Base-by-base conservation (phyloP, 2,888 invertebrate genomes). In the Lydus trimaculatus region DNA sequence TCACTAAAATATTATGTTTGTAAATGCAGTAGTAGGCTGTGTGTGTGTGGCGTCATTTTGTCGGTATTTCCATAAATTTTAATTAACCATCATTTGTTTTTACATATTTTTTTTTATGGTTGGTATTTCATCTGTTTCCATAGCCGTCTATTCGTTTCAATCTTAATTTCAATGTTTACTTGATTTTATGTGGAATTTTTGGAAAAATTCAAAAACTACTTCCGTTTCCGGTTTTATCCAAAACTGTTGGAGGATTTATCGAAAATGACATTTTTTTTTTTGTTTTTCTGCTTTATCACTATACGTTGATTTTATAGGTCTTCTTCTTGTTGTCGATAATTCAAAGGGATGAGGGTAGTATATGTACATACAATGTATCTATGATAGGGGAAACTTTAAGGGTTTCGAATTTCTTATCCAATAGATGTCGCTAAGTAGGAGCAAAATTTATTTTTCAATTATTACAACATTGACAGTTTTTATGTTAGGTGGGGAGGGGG, bases 11-110 rank as follows among this genome's bases (percentile, higher is more conserved):
- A 58, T 56, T 59, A 31, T 59, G 72, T 75, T 74, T 75, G 71
- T 74, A 72, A 73, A 75, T 75, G 73, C 74, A 70, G 20, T 48
- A 48, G 43, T 48, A 48, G 20, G 48, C 48, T 60, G 70, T n/a
- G n/a, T n/a, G n/a, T n/a, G n/a, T n/a, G n/a, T 66, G 69, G 72
- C 76, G 73, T 76, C 75, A 74, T 74, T 75, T 75, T 73, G 65
- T 73, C 66, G 65, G 67, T 58, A 62, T 63, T 61, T 39, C 52
- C 31, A 25, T 33, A 59, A 64, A 65, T 43, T 69, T 65, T 69
- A 48, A 48, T 48, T 20, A 43, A 6, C 43, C 17, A 17, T 20
- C 48, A 48, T 48, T 48, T 48, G 48, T 48, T 48, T 48, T 4
- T 39, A 4, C 6, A n/a, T 43, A 5, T 11, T 20, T 20, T 20